Base-by-base conservation (phyloP, 2,888 invertebrate species). In the Andrena fulva region DNA sequence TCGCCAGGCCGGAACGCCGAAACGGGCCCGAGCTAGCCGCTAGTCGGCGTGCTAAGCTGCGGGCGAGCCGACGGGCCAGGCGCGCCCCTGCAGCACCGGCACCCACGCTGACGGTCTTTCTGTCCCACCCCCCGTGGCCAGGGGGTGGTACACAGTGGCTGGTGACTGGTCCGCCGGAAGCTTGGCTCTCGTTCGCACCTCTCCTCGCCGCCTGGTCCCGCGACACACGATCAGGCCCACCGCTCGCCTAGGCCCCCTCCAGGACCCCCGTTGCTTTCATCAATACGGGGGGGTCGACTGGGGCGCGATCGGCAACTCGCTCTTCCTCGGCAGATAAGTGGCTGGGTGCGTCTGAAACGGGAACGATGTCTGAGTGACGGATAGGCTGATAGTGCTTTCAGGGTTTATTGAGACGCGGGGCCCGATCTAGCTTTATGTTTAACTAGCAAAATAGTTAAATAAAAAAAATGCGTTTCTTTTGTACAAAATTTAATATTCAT, bases 21-120 rank as follows among this genome's bases (percentile, higher is more conserved):
- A 89, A 90, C 94, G 95, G 95, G 95, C 94, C 95, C 90, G 90
- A 90, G 77, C 95, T 94, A 95, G 95, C 93, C 95, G 91, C 95
- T 94, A 94, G 87, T 95, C 93, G 92, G 87, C 93, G 92, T 84
- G 91, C 92, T 87, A 93, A 89, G 90, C 92, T 91, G 82, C 93
- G 93, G 90, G 93, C 92, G 89, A 93, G 91, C 91, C 92, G 92
- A 95, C 91, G 95, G 95, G 93, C 95, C 95, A 94, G 95, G 95
- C 95, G 95, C 95, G 95, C 95, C 95, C 95, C 95, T 95, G 95
- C 95, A 95, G 95, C 95, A 95, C 95, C 95, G 95, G 93, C 95
- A 95, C 94, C 95, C 96, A 95, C 96, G 94, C 95, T 95, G 92
- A 95, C 92, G 90, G 90, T 91, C 90, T 88, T 85, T 92, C 89